Evolutionary conservation across 2,888 invertebrate species (phyloP).

Genomic region (Conchocele bisecta): DNA sequence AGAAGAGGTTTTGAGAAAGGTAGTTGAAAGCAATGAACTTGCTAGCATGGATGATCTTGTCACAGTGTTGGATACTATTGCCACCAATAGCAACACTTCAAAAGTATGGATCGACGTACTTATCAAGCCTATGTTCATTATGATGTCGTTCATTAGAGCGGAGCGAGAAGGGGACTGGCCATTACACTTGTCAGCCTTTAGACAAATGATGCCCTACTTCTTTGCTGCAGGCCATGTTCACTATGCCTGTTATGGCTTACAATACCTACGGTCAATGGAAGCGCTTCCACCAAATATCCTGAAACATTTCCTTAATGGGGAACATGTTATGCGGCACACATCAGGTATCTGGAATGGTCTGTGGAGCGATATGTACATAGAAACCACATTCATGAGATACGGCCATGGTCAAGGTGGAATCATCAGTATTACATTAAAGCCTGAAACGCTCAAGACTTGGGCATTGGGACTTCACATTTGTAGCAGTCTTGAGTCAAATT

Average conservation of each 20-base stretch:
- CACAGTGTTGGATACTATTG: slow-evolving; percentile 29
- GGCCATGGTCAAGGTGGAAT: slow-evolving; percentile 58
- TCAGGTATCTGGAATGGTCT: slow-evolving; percentile 62
- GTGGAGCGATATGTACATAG: slow-evolving; percentile 62
- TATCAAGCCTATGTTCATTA: slow-evolving; percentile 58
- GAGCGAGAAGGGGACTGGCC: slow-evolving; percentile 58
- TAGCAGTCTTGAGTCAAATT: no score
- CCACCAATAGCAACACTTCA: slow-evolving; percentile 4
- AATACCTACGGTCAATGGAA: slow-evolving; percentile 58
- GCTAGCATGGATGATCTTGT: slow-evolving; percentile 21
- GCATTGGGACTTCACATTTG: no score
- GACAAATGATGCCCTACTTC: slow-evolving; percentile 59
- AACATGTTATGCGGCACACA: slow-evolving; percentile 59
- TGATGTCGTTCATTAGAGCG: slow-evolving; percentile 52
- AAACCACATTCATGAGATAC: slow-evolving; percentile 65
- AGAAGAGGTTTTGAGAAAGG: slow-evolving; percentile 38
- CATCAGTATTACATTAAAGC: slow-evolving; percentile 50
- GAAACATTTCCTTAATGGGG: slow-evolving; percentile 43
- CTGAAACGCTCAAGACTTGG: slow-evolving; percentile 40
- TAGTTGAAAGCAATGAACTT: no score
- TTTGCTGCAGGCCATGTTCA: slow-evolving; percentile 58
- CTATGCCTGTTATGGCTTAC: slow-evolving; percentile 58
- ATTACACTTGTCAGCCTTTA: slow-evolving; percentile 52
- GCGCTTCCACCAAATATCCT: slow-evolving; percentile 33
- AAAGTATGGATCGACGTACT: slow-evolving; percentile 52